Percentiles rank a stretch among this genome's conserved stretches.
These are phyloP conservation scores for Aradus depressus DNA, from an alignment of 2,888 invertebrate genomes.

Conservation along the genomic window DNA sequence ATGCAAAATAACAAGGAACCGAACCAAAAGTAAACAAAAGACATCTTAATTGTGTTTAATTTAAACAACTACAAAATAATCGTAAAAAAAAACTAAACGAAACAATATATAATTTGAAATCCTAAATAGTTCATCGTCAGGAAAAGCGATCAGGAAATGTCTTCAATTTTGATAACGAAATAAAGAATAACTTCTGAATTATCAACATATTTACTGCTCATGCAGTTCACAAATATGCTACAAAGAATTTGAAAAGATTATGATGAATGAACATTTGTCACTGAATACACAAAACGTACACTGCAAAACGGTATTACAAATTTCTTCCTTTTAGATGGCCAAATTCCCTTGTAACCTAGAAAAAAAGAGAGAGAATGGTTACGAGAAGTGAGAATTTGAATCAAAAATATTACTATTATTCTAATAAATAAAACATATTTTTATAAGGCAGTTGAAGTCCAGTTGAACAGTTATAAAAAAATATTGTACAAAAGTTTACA, in stretches of 20 bases:
- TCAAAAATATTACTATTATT: too few species aligned
- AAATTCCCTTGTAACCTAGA: too few species aligned
- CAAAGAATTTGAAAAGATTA: background rate
- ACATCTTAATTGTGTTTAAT: constrained; percentile 8
- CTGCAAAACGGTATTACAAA: too few species aligned
- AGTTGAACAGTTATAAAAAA: too few species aligned
- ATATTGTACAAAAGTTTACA: too few species aligned
- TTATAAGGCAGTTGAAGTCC: too few species aligned
- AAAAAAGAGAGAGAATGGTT: too few species aligned
- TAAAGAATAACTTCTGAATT: background rate
- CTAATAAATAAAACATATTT: too few species aligned
- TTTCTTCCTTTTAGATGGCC: too few species aligned
- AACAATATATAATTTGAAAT: constrained; percentile 2
- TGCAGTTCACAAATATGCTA: background rate
- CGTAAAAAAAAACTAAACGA: too few species aligned
- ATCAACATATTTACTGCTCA: background rate
- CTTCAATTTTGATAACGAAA: constrained; percentile 1
- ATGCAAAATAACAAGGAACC: constrained; percentile 13
- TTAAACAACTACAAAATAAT: constrained; percentile 1
- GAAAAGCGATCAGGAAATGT: constrained; percentile 7
- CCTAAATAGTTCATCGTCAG: constrained; percentile 10
- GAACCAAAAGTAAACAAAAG: constrained; percentile 1
- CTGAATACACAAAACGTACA: too few species aligned
- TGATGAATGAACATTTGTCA: background rate
- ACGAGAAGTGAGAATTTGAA: too few species aligned